Evolutionary conservation across 2,888 invertebrate species (phyloP), one percentile per base, ranked within the genome.

Genomic region (Nomada flava): DNA sequence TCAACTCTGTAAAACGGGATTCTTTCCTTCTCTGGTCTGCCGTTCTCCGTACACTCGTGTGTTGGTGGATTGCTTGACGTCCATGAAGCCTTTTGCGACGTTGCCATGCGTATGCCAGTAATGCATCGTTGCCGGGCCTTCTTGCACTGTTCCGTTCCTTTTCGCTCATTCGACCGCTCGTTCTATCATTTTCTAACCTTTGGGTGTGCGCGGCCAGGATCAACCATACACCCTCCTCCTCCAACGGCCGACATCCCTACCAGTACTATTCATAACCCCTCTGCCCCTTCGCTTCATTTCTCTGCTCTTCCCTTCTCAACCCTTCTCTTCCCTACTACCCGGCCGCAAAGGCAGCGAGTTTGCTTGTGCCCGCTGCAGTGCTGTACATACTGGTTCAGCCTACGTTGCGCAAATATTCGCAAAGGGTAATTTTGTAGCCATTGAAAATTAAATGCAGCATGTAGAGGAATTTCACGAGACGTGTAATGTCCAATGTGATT

Each of bases 1-100:
- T 74, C 79, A 80, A 84, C 83, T 81, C 81, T 87, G 89, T 90
- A 88, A 91, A 93, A 93, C 93, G 93, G 92, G 92, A 93, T 93
- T 93, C 93, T 92, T 92, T 93, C 92, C 91, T 92, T 91, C 91
- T 92, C 89, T 88, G 90, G 84, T 89, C 90, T 86, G 90, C 91
- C 91, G 91, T 92, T 92, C 92, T 92, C 91, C 90, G 91, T 88
- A 88, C 84, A 80, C 87, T 79, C 70, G 86, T 89, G 90, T 90
- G 91, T 91, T 90, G 91, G 91, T 92, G 92, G 92, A 92, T 92
- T 86, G 90, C 87, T 86, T 85, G 84, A 87, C 86, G 90, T 91
- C 89, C 91, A 89, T 92, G 92, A 91, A 88, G 86, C 85, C 84
- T 87, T 84, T 85, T 64, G 85, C 92, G 82, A 83, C 83, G 91